A percentile compares a stretch with the other conserved stretches of the same genome.
These are phyloP conservation scores for Lagodon rhomboides DNA, from an alignment of 2,797 vertebrate species.

Conservation along the genomic window DNA sequence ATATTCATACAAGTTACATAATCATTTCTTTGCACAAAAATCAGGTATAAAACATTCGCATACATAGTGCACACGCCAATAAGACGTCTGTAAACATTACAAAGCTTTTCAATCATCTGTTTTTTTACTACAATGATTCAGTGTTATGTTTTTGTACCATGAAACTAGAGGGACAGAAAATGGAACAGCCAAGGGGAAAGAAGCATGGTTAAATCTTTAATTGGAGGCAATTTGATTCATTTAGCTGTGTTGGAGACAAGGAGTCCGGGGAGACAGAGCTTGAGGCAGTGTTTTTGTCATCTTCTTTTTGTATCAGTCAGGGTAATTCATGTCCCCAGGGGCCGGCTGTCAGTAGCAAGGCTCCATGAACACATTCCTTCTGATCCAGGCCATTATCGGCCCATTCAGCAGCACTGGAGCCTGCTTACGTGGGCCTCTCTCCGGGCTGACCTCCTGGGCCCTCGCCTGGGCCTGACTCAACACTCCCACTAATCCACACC, in stretches of 20 bases:
- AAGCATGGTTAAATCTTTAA: constrained; percentile 83
- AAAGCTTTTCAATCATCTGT: constrained; percentile 34
- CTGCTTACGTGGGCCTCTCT: constrained; percentile 78
- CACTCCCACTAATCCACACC: constrained; percentile 79
- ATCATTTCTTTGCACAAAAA: constrained; percentile 28
- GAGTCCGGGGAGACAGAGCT: constrained; percentile 79
- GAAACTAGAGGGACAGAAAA: constrained; percentile 57
- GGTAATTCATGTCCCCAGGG: constrained; percentile 84
- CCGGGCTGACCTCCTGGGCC: constrained; percentile 73
- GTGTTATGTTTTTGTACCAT: constrained; percentile 55
- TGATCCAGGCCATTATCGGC: constrained; percentile 81
- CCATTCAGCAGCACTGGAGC: constrained; percentile 81
- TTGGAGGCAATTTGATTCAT: constrained; percentile 85
- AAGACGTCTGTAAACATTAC: constrained; percentile 39
- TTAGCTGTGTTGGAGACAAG: constrained; percentile 82
- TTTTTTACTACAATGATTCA: constrained; percentile 39
- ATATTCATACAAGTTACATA: constrained; percentile 6
- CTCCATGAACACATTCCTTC: constrained; percentile 85
- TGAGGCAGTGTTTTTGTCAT: constrained; percentile 82
- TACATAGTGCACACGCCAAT: constrained; percentile 12
- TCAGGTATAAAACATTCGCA: constrained; percentile 26
- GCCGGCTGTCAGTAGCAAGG: constrained; percentile 83
- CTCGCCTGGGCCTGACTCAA: constrained; percentile 73
- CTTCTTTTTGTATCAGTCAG: constrained; percentile 83
- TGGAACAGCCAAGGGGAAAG: constrained; percentile 61